Percentiles rank a stretch among this genome's conserved stretches.
Evolutionary conservation across 2,113 vertebrate genomes (phyloP).

Genomic region (Ondatra zibethicus): DNA sequence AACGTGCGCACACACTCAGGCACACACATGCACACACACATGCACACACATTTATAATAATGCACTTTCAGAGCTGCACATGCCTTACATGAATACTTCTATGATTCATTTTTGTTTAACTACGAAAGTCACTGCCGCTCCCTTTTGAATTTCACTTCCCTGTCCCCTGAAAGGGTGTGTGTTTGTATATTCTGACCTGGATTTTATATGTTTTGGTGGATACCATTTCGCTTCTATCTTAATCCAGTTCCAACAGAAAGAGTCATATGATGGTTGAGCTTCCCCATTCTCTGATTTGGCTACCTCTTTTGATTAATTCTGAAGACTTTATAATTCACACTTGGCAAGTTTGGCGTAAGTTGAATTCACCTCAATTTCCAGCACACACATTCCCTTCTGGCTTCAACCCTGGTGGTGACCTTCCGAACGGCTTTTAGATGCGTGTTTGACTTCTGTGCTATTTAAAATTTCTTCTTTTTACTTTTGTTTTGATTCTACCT

Average conservation of each 20-base stretch:
- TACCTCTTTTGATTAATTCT: not conserved
- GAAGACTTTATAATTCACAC: slow-evolving; percentile 43
- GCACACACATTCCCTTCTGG: not conserved
- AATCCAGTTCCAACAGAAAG: not conserved
- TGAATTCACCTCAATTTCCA: slow-evolving; percentile 27
- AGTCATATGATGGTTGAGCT: not conserved
- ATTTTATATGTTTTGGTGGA: not conserved
- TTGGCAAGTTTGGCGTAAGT: slow-evolving; percentile 14
- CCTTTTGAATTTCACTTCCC: not conserved
- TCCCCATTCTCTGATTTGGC: not conserved
- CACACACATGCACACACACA: too few species aligned
- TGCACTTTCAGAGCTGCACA: not conserved
- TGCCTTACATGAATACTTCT: not conserved
- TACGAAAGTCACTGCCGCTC: not conserved
- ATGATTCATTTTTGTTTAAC: slow-evolving; percentile 7
- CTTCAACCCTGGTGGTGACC: slow-evolving; percentile 23
- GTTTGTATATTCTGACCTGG: not conserved
- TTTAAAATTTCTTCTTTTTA: slow-evolving; percentile 49
- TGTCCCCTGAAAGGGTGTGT: not conserved
- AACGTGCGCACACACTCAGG: not conserved
- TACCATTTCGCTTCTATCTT: not conserved
- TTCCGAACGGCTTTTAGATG: slow-evolving; percentile 41
- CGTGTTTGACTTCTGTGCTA: not conserved
- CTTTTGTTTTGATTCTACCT: slow-evolving; percentile 53
- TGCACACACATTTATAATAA: too few species aligned